These are phyloP conservation scores for Epinephelus awoara DNA, from an alignment of 2,797 vertebrate genomes.

Conservation along the genomic window DNA sequence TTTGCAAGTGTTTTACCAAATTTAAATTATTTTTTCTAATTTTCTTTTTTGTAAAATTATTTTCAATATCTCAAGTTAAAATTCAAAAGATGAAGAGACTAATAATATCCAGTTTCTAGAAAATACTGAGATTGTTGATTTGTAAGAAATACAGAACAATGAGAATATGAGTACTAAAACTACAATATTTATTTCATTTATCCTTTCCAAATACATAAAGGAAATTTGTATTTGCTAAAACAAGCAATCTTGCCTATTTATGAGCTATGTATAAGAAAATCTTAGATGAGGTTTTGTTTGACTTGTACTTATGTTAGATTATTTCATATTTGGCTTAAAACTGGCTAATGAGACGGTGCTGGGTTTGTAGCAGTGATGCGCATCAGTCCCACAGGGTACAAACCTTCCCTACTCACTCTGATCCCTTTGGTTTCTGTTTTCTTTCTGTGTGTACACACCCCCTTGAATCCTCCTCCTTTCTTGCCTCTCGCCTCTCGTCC, in stretches of 20 bases:
- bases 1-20: too few relatives aligned
- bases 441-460: constrained; percentile 54
- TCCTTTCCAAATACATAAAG: not conserved
- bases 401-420: constrained; percentile 22
- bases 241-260: not conserved
- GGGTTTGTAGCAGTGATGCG: constrained; percentile 18
- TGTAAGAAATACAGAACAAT: not conserved
- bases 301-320: not conserved
- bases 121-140: not conserved
- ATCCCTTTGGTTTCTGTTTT: constrained; percentile 56
- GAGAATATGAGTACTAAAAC: not conserved
- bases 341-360: too few relatives aligned
- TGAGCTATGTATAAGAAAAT: not conserved
- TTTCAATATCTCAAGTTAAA: not conserved
- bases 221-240: not conserved
- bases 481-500: constrained; percentile 31
- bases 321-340: not conserved
- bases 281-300: not conserved
- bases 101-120: not conserved
- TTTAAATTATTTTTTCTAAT: too few relatives aligned
- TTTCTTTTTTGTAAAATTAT: not conserved
- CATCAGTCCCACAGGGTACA: constrained; percentile 11
- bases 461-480: constrained; percentile 51
- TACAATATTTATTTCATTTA: not conserved
- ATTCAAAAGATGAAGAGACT: not conserved